Evolutionary conservation across 2,797 vertebrate genomes (phyloP).

Genomic region (Propithecus perrieri): DNA sequence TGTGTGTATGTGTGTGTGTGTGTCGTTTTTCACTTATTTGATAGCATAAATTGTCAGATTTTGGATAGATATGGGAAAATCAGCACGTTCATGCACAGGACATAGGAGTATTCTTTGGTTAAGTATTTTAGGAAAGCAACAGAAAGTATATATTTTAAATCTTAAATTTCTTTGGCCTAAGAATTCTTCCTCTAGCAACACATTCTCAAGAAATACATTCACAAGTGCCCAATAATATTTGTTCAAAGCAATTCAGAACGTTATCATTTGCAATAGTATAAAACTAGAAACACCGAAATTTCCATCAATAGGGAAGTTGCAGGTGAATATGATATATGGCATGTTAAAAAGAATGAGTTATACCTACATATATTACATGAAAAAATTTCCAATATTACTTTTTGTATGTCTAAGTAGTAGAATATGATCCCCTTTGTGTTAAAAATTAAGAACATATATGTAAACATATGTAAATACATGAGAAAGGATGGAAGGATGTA

Average conservation of each 20-base stretch:
- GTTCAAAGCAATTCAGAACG: neutral
- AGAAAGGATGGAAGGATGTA: neutral
- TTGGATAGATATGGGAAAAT: neutral
- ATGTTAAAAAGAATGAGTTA: neutral
- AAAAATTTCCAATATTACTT: neutral
- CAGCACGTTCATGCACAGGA: neutral
- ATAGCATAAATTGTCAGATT: neutral
- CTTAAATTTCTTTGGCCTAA: neutral
- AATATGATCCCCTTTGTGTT: neutral
- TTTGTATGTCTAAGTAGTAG: neutral
- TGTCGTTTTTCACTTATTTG: neutral
- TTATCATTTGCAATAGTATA: neutral
- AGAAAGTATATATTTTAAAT: neutral
- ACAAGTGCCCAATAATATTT: neutral
- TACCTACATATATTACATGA: neutral
- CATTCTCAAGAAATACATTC: conserved; percentile 6
- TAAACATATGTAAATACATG: neutral
- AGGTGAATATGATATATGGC: neutral
- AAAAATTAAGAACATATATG: neutral
- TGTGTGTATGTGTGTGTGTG: neutral
- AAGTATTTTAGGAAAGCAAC: neutral
- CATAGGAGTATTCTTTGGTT: neutral
- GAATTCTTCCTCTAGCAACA: neutral
- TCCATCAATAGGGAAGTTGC: neutral
- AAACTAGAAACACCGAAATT: neutral